Base-by-base conservation (phyloP, 2,888 invertebrate genomes). In the Drosophila infuscata region DNA sequence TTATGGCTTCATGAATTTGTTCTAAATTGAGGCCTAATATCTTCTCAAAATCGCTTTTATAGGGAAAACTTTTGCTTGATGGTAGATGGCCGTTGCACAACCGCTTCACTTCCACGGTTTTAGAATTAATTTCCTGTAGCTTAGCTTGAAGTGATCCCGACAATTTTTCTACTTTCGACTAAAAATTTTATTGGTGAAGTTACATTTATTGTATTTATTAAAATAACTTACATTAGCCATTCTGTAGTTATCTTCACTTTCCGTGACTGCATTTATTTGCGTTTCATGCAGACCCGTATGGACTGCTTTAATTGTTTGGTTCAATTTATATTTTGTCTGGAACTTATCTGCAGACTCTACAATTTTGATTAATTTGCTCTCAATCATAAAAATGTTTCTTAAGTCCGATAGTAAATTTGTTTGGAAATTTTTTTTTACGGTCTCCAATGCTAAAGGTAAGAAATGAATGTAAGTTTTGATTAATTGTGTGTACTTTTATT, bases 51-150 rank as follows among this genome's bases (percentile, higher is more conserved):
- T 94, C 92, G 0, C 90, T 90, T 4, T 91, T 92, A 82, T 94
- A 94, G 0, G 95, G 94, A 79, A 96, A 96, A 33, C 93, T 94
- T 0, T 89, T 80, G 67, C 96, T 94, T 0, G 93, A 93, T 0
- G 96, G 96, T 8, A 87, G 46, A 17, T 70, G 30, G 0, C 84
- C 88, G 38, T 78, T 41, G 35, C 84, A 89, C 2, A 78, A 29
- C 0, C 49, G 20, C 25, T 60, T 41, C 0, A 83, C 32, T 53
- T 80, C 78, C 5, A 3, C 0, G 7, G 58, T 56, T 46, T 80
- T 80, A 0, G 62, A 64, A 30, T 56, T 20, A 2, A 70, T 51
- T 12, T 69, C 69, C 3, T 49, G 25, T 12, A 20, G 35, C 43
- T 67, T 61, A 11, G 8, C 38, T 35, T 74, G 60, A 8, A 83